Percentiles rank a stretch among this genome's conserved stretches.
Conservation (phyloP, 2,113 vertebrate genomes). For the Hymenochirus boettgeri region DNA sequence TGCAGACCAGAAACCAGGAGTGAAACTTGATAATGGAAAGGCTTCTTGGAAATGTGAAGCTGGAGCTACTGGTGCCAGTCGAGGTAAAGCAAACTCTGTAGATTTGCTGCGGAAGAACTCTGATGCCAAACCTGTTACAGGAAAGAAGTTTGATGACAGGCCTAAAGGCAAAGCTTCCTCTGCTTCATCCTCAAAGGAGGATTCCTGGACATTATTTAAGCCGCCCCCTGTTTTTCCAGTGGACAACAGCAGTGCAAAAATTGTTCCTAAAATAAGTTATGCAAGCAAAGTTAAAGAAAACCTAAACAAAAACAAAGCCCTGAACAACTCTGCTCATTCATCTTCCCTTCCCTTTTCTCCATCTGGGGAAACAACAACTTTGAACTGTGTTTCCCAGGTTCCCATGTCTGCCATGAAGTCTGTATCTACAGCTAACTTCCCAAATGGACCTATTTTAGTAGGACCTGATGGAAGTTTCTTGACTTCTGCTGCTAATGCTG, state of each 20-base stretch:
- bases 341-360: slow-evolving; percentile 57
- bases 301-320: slow-evolving; percentile 94
- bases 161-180: slow-evolving; percentile 83
- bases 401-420: slow-evolving; percentile 98
- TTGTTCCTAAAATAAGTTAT: slow-evolving; percentile 99
- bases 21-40: slow-evolving; percentile 65
- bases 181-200: slow-evolving; percentile 79
- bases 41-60: slow-evolving; percentile 74
- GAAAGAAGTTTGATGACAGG: slow-evolving; percentile 87
- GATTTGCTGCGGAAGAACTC: slow-evolving; percentile 82
- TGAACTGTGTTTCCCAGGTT: slow-evolving; percentile 78
- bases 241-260: slow-evolving; percentile 99
- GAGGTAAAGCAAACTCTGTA: slow-evolving; percentile 60
- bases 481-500: slow-evolving; percentile 76
- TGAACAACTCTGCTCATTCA: slow-evolving; percentile 56
- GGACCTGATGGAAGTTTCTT: slow-evolving; percentile 82
- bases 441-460: slow-evolving; percentile 82
- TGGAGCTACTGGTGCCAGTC: slow-evolving; percentile 58
- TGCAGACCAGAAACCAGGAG: slow-evolving; percentile 68
- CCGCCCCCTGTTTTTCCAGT: slow-evolving; percentile 97
- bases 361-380: slow-evolving; percentile 71
- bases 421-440: slow-evolving; percentile 90
- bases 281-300: slow-evolving; percentile 99
- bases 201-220: slow-evolving; percentile 97
- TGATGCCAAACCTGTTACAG: slow-evolving; percentile 77